A percentile compares a stretch with the other conserved stretches of the same genome.
These are phyloP conservation scores for Agonum fuliginosum DNA, from an alignment of 2,888 invertebrate genomes.

Conservation along the genomic window DNA sequence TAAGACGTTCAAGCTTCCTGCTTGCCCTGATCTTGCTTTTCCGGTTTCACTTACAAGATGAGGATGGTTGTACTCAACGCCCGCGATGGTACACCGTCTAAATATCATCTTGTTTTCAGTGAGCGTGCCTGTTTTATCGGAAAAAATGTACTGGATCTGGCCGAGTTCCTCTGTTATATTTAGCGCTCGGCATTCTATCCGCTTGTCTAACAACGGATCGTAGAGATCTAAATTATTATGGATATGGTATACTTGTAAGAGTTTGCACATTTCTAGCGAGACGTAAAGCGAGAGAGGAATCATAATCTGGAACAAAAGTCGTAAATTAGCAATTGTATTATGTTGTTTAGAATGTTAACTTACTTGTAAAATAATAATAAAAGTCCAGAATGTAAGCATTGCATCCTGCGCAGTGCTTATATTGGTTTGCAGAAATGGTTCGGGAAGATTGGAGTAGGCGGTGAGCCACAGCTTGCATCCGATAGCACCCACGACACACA, in stretches of 20 bases:
- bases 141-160: slow-evolving; percentile 95
- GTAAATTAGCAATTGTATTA: slow-evolving; percentile 1
- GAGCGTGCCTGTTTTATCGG: slow-evolving; percentile 97
- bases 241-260: slow-evolving; percentile 96
- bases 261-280: slow-evolving; percentile 96
- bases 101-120: slow-evolving; percentile 99
- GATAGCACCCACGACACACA: slow-evolving; percentile 93
- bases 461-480: slow-evolving; percentile 92
- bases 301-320: slow-evolving; percentile 82
- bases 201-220: slow-evolving; percentile 87
- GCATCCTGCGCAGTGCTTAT: slow-evolving; percentile 75
- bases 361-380: slow-evolving; percentile 94
- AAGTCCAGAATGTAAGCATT: slow-evolving; percentile 94
- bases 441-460: slow-evolving; percentile 75
- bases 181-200: slow-evolving; percentile 92
- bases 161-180: slow-evolving; percentile 99
- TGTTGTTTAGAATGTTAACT: slow-evolving; percentile 59
- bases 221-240: slow-evolving; percentile 92
- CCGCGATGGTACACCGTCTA: slow-evolving; percentile 90
- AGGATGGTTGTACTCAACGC: slow-evolving; percentile 91
- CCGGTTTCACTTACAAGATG: slow-evolving; percentile 79
- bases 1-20: slow-evolving; percentile 73
- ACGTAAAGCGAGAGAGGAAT: slow-evolving; percentile 98
- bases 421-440: slow-evolving; percentile 79
- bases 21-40: slow-evolving; percentile 70